A percentile compares a stretch with the other conserved stretches of the same genome.
These are phyloP conservation scores for Drosophila oshimai DNA, from an alignment of 1,140 invertebrate genomes.

Conservation along the genomic window DNA sequence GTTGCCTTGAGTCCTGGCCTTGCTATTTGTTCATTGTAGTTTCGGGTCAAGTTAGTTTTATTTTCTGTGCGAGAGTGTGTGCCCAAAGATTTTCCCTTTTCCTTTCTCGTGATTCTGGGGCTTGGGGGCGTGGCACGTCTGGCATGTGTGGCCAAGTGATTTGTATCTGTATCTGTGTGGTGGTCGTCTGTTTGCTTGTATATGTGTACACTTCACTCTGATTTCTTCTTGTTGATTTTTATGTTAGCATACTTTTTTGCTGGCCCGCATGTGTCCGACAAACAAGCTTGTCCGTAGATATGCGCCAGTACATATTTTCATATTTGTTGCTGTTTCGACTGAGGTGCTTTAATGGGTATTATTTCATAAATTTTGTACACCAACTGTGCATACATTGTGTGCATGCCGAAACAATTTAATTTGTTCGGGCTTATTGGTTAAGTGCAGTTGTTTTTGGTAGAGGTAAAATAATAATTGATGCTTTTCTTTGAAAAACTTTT, in stretches of 20 bases:
- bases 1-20: conserved; percentile 17
- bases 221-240: conserved; percentile 72
- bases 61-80: conserved; percentile 26
- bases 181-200: conserved; percentile 25
- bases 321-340: conserved; percentile 45
- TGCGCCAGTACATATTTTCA: conserved; percentile 1
- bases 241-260: conserved; percentile 45
- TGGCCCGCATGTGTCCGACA: conserved; percentile 13
- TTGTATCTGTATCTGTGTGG: conserved; percentile 55
- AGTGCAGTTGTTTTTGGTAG: too few species aligned
- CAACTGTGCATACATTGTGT: neutral
- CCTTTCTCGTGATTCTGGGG: neutral
- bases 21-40: conserved; percentile 67
- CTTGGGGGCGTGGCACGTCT: conserved; percentile 26
- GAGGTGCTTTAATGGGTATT: conserved; percentile 60
- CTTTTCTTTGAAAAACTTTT: too few species aligned
- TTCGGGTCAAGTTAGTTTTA: conserved; percentile 72
- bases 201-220: conserved; percentile 41
- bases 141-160: conserved; percentile 63
- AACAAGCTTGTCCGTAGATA: conserved; percentile 28
- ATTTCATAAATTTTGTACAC: conserved; percentile 56
- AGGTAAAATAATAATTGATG: too few species aligned
- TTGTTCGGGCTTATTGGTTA: conserved; percentile 17
- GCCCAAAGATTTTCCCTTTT: conserved; percentile 48
- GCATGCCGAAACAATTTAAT: conserved; percentile 1